Conservation (phyloP, 2,888 invertebrate species). For the Leptopterna dolabrata region DNA sequence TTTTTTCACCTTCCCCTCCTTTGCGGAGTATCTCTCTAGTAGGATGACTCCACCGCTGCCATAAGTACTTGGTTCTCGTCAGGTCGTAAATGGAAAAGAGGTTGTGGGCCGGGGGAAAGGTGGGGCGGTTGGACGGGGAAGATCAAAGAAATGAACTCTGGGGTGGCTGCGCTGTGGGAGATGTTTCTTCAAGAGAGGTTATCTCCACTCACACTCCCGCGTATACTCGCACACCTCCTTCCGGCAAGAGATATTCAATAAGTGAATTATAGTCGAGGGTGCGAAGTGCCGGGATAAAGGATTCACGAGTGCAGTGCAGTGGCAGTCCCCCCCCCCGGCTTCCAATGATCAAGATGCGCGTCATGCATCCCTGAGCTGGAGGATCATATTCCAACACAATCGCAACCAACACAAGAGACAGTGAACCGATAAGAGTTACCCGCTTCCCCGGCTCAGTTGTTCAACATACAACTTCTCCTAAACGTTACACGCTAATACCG, state of each 20-base stretch:
- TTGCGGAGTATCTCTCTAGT: neutral
- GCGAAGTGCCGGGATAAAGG: no score
- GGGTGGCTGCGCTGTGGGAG: neutral
- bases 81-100: neutral
- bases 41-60: neutral
- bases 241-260: neutral
- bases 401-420: no score
- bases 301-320: no score
- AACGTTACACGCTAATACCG: no score
- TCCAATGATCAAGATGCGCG: no score
- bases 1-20: neutral
- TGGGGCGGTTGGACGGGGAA: neutral
- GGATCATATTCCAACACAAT: no score
- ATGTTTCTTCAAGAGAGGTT: neutral
- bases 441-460: no score
- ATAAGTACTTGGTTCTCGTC: conserved; percentile 4
- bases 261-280: neutral
- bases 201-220: neutral
- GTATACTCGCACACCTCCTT: neutral
- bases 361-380: no score
- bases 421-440: no score
- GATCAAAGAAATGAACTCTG: neutral
- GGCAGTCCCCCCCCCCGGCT: no score
- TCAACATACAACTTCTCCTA: no score
- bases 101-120: neutral